A percentile compares a stretch with the other conserved stretches of the same genome.
phyloP scores from a whole-genome alignment of 2,113 vertebrate genomes.

The Apteryx mantelli region DNA sequence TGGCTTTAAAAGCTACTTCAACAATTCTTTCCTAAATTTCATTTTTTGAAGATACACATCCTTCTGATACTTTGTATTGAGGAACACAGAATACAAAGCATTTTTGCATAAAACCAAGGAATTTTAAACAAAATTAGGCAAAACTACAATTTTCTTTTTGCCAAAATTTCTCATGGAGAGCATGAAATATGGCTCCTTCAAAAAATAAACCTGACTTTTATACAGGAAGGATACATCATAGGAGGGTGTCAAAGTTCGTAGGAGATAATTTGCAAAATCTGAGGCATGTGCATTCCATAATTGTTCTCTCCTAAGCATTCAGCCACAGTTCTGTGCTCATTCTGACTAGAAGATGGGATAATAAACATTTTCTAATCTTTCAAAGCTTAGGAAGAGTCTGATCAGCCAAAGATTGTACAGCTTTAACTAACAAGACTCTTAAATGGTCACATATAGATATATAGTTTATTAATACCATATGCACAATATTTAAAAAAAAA shows the following conservation, averaged over 20 bases:
- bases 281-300: background rate
- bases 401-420: background rate
- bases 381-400: background rate
- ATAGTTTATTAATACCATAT: background rate
- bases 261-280: background rate
- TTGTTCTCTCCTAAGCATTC: background rate
- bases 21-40: background rate
- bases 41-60: background rate
- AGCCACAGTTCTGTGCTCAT: background rate
- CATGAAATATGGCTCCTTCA: background rate
- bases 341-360: background rate
- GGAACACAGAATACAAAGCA: too few relatives aligned
- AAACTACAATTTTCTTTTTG: background rate
- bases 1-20: background rate
- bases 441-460: background rate
- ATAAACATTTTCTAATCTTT: slow-evolving; percentile 8
- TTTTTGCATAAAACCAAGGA: background rate
- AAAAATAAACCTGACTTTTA: background rate
- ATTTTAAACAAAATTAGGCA: background rate
- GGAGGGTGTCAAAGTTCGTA: background rate
- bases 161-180: background rate
- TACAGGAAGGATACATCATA: background rate
- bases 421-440: slow-evolving; percentile 42
- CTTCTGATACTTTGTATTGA: background rate
- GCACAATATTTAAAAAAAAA: background rate